These are phyloP conservation scores for Notolepis coatsorum DNA, from an alignment of 2,797 vertebrate genomes.

Conservation along the genomic window DNA sequence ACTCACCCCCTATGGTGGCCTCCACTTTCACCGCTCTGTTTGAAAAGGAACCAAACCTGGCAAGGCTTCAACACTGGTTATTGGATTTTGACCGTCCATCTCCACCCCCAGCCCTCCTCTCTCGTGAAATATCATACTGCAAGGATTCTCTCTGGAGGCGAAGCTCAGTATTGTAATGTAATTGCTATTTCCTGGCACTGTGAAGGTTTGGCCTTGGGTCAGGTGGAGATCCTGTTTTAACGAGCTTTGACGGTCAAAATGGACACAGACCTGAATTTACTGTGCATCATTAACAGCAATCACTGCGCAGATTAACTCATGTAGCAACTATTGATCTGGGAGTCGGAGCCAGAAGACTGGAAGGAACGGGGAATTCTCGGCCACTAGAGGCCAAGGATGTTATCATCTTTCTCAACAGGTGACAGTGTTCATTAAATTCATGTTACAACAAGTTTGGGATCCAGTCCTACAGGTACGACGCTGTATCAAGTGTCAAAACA, in stretches of 20 bases:
- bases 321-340: conserved; percentile 16
- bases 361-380: not conserved
- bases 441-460: conserved; percentile 14
- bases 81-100: conserved; percentile 18
- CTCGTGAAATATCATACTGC: conserved; percentile 13
- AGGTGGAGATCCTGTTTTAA: conserved; percentile 28
- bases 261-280: not conserved
- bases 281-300: conserved; percentile 1
- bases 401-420: not conserved
- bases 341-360: not conserved
- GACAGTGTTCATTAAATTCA: not conserved
- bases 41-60: conserved; percentile 21
- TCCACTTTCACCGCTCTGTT: conserved; percentile 26
- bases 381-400: not conserved
- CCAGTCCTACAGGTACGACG: conserved; percentile 3
- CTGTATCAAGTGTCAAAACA: conserved; percentile 2
- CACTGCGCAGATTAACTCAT: conserved; percentile 4
- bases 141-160: conserved; percentile 11
- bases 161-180: conserved; percentile 16
- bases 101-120: conserved; percentile 8
- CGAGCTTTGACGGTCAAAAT: conserved; percentile 17
- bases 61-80: conserved; percentile 10
- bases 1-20: conserved; percentile 13
- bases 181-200: conserved; percentile 21
- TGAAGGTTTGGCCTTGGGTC: conserved; percentile 40